Percentiles rank a stretch among this genome's conserved stretches.
Conservation (phyloP, 1,140 invertebrate species). For the Philotrypesis tridentata region DNA sequence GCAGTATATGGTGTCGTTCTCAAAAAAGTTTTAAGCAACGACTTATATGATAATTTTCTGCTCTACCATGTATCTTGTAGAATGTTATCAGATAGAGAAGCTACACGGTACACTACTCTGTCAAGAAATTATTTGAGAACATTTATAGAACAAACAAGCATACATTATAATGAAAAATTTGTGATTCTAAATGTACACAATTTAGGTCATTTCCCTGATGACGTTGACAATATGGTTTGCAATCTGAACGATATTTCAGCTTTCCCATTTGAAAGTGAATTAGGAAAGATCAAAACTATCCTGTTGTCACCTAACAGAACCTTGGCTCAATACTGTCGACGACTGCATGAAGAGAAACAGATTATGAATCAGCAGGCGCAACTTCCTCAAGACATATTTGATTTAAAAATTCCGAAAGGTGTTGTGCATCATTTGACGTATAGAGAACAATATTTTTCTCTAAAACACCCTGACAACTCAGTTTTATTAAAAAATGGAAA, state of each 20-base stretch:
- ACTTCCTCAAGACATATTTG: background rate
- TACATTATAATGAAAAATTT: slow-evolving; percentile 28
- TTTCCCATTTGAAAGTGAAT: slow-evolving; percentile 48
- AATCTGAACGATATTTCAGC: slow-evolving; percentile 30
- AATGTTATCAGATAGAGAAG: slow-evolving; percentile 21
- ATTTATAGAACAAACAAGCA: background rate
- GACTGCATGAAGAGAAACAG: background rate
- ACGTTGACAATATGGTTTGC: slow-evolving; percentile 36
- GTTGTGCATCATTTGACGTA: too few relatives aligned
- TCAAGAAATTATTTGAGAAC: slow-evolving; percentile 11
- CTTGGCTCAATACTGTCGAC: background rate
- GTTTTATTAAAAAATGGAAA: too few relatives aligned
- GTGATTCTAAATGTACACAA: slow-evolving; percentile 44
- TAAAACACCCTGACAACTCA: too few relatives aligned
- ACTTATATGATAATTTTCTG: slow-evolving; percentile 31
- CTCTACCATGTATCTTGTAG: slow-evolving; percentile 32
- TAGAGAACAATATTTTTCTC: too few relatives aligned
- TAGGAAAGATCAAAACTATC: slow-evolving; percentile 12
- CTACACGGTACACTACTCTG: background rate
- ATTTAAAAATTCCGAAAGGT: too few relatives aligned
- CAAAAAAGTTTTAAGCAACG: background rate
- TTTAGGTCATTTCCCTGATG: slow-evolving; percentile 40
- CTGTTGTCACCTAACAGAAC: background rate
- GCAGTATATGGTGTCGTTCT: too few relatives aligned
- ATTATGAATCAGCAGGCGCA: background rate